Evolutionary conservation across 2,888 invertebrate genomes (phyloP).

Genomic region (Hipparchia semele): DNA sequence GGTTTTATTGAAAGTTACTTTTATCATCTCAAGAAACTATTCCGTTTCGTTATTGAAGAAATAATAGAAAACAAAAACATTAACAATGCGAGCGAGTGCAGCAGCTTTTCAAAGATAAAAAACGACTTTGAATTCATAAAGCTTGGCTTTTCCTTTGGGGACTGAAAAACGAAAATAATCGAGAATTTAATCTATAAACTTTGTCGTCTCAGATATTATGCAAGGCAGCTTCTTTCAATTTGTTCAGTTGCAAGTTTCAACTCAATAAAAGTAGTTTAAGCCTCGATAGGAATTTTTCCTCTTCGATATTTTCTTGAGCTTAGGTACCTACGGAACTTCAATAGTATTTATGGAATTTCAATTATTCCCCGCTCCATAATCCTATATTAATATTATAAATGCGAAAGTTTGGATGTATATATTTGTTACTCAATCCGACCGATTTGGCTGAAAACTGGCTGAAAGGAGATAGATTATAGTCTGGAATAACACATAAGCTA

Average conservation of each 20-base stretch:
- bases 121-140: slow-evolving; percentile 10
- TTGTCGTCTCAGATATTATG: slow-evolving; percentile 25
- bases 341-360: slow-evolving; percentile 11
- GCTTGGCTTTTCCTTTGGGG: slow-evolving; percentile 19
- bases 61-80: slow-evolving; percentile 4
- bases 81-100: neutral
- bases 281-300: slow-evolving; percentile 18
- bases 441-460: no score
- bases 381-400: no score
- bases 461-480: no score
- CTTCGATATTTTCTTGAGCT: slow-evolving; percentile 16
- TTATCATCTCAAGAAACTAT: no score
- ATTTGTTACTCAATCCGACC: no score
- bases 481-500: no score
- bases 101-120: slow-evolving; percentile 18
- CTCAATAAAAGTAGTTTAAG: slow-evolving; percentile 28
- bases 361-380: neutral
- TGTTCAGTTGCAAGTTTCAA: slow-evolving; percentile 26
- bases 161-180: slow-evolving; percentile 21
- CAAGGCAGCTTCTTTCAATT: slow-evolving; percentile 27
- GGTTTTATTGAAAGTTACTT: no score
- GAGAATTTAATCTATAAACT: slow-evolving; percentile 28
- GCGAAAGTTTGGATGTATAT: no score
- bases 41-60: neutral
- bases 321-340: neutral